phyloP scores from a whole-genome alignment of 1,140 invertebrate species.

The Drosophila albomicans region DNA sequence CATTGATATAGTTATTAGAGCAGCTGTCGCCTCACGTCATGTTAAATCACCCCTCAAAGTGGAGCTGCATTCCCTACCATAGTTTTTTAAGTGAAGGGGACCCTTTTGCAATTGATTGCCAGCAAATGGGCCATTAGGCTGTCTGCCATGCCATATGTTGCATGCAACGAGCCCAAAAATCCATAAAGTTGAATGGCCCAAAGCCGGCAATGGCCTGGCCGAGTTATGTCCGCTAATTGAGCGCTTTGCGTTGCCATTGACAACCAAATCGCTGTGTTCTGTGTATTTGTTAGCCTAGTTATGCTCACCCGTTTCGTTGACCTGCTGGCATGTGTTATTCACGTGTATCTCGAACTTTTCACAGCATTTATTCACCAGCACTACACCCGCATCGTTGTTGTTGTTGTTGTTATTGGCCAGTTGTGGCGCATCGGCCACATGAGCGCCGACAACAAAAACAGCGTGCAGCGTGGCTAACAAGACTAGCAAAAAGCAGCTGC shows the following conservation, averaged over 20 bases:
- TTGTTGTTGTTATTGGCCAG: neutral
- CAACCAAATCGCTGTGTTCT: conserved; percentile 29
- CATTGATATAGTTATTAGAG: neutral
- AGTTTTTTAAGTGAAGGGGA: conserved; percentile 35
- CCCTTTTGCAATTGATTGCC: conserved; percentile 51
- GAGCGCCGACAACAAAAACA: conserved; percentile 28
- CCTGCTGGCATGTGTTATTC: conserved; percentile 88
- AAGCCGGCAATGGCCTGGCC: conserved; percentile 84
- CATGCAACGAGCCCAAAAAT: conserved; percentile 65
- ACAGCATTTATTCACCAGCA: conserved; percentile 91
- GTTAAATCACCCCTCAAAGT: conserved; percentile 15
- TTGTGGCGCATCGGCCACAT: conserved; percentile 47
- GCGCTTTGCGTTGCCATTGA: conserved; percentile 35
- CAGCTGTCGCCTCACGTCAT: neutral
- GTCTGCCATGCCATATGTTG: conserved; percentile 52
- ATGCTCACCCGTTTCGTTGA: conserved; percentile 86
- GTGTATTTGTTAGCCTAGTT: neutral
- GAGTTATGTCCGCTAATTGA: conserved; percentile 65
- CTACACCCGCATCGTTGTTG: conserved; percentile 43
- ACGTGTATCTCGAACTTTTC: conserved; percentile 89
- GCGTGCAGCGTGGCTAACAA: conserved; percentile 10
- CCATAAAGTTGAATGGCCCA: conserved; percentile 80
- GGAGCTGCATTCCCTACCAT: conserved; percentile 31
- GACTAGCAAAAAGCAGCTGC: conserved; percentile 55
- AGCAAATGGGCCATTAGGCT: conserved; percentile 62